Percentiles rank a stretch among this genome's conserved stretches.
Conservation (phyloP, 2,113 vertebrate species). For the Acanthochromis polyacanthus region DNA sequence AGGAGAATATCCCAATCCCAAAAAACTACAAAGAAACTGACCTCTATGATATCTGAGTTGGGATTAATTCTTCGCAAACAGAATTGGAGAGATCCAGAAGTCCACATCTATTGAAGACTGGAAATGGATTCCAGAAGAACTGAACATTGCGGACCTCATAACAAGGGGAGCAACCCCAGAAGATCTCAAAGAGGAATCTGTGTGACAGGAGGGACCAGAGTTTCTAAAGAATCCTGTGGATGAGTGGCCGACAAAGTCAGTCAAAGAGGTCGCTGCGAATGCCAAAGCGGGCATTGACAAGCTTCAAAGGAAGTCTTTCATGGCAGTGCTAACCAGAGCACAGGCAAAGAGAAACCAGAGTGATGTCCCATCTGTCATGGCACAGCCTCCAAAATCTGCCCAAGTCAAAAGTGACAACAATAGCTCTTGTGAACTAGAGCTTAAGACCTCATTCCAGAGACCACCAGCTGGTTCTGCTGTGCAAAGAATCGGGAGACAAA, state of each 20-base stretch:
- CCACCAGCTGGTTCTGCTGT: too few species aligned
- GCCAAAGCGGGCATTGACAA: constrained; percentile 28
- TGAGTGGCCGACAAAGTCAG: constrained; percentile 21
- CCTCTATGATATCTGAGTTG: too few species aligned
- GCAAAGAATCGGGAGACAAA: too few species aligned
- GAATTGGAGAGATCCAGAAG: constrained; percentile 1
- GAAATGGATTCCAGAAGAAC: neutral
- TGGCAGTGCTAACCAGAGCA: constrained; percentile 8
- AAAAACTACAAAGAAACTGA: too few species aligned
- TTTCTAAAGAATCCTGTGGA: neutral
- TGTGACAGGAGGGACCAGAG: constrained; percentile 30
- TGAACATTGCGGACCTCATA: neutral
- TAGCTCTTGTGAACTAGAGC: too few species aligned
- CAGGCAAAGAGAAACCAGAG: neutral
- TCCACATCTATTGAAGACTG: neutral
- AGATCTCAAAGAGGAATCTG: constrained; percentile 10
- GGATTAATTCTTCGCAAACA: neutral
- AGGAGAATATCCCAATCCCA: too few species aligned
- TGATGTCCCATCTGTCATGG: too few species aligned
- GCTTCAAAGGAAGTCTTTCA: constrained; percentile 37
- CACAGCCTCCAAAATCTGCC: too few species aligned
- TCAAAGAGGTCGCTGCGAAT: constrained; percentile 10
- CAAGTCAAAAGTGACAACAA: too few species aligned
- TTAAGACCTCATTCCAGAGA: too few species aligned
- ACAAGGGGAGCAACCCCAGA: neutral